phyloP scores from a whole-genome alignment of 2,888 invertebrate species.

The Spilosoma lubricipeda region DNA sequence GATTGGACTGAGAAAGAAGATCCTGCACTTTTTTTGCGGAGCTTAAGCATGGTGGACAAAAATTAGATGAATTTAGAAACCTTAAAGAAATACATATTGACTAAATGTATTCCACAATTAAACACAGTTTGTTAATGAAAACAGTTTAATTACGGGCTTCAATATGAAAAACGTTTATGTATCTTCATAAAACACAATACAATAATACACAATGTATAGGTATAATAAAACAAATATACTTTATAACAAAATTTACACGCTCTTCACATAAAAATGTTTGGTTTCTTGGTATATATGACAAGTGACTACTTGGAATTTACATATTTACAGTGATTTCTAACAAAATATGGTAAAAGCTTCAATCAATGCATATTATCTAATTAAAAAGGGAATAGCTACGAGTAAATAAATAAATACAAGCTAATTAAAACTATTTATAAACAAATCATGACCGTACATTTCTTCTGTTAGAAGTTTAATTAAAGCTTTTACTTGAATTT shows the following conservation, averaged over 20 bases:
- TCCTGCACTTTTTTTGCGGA: conserved; percentile 66
- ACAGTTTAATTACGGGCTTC: conserved; percentile 83
- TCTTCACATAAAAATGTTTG: conserved; percentile 83
- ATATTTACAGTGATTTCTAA: conserved; percentile 81
- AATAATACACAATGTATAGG: conserved; percentile 64
- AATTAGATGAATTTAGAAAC: background rate
- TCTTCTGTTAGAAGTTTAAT: conserved; percentile 55
- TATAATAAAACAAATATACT: conserved; percentile 73
- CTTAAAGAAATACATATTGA: background rate
- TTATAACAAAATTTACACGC: conserved; percentile 82
- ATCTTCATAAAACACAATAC: conserved; percentile 78
- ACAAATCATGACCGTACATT: conserved; percentile 52
- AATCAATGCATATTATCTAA: conserved; percentile 55
- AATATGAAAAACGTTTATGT: conserved; percentile 75
- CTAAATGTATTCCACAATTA: conserved; percentile 19
- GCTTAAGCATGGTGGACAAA: conserved; percentile 35
- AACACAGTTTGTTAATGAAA: conserved; percentile 68
- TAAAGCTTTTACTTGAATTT: conserved; percentile 58
- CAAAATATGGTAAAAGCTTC: conserved; percentile 77
- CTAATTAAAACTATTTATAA: conserved; percentile 57
- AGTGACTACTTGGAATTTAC: conserved; percentile 83
- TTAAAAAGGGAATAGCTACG: conserved; percentile 53
- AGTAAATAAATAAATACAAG: conserved; percentile 76
- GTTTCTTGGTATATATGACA: conserved; percentile 81
- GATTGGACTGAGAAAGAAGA: conserved; percentile 75